Percentiles rank a stretch among this genome's conserved stretches.
Conservation (phyloP, 1,140 invertebrate genomes). For the Telenomus remus region DNA sequence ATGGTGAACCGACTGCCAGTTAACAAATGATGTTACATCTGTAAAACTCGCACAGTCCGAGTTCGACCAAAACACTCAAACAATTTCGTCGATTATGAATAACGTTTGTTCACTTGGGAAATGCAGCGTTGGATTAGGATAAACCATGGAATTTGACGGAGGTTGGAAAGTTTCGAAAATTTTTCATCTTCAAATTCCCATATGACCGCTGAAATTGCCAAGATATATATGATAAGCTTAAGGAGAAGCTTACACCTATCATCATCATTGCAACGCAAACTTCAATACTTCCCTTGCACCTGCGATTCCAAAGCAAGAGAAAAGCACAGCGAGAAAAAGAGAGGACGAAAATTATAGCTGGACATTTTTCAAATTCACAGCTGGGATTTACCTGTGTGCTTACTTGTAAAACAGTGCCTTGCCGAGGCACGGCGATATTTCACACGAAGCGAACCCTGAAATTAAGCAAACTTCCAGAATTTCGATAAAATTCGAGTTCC, state of each 20-base stretch:
- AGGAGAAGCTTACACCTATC: constrained; percentile 43
- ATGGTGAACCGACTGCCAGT: constrained; percentile 44
- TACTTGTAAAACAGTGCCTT: constrained; percentile 22
- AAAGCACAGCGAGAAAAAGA: constrained; percentile 12
- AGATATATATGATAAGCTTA: too few species aligned
- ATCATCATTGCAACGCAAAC: constrained; percentile 31
- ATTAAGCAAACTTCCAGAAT: constrained; percentile 59
- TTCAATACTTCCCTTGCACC: constrained; percentile 50
- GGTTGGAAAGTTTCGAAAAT: too few species aligned
- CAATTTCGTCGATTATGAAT: too few species aligned
- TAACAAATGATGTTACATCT: constrained; percentile 39
- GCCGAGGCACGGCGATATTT: constrained; percentile 43
- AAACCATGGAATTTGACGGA: too few species aligned
- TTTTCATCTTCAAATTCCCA: too few species aligned
- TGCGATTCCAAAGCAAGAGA: constrained; percentile 34
- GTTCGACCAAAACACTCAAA: too few species aligned
- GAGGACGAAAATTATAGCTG: constrained; percentile 57
- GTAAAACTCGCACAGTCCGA: constrained; percentile 10
- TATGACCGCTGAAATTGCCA: too few species aligned
- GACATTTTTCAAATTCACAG: constrained; percentile 66
- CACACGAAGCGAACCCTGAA: constrained; percentile 55
- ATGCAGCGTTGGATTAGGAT: too few species aligned
- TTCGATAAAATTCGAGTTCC: constrained; percentile 51
- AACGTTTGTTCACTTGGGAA: too few species aligned
- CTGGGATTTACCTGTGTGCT: constrained; percentile 65